Evolutionary conservation across 1,140 invertebrate species (phyloP).

Genomic region (Hydropsyche tenuis): DNA sequence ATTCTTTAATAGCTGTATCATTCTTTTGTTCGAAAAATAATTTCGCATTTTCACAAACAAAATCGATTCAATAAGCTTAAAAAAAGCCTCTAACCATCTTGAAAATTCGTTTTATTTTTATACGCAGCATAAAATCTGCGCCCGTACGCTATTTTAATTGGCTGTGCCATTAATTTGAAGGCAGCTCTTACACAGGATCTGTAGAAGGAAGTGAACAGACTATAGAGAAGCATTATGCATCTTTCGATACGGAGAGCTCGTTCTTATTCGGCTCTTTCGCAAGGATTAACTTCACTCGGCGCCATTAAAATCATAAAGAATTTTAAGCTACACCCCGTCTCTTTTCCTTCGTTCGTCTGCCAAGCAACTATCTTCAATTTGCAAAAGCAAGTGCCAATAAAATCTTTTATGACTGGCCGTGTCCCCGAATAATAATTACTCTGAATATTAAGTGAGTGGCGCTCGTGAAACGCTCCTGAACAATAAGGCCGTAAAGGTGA

Average conservation of each 20-base stretch:
- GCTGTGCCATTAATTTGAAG: slow-evolving; percentile 44
- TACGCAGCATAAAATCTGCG: slow-evolving; percentile 34
- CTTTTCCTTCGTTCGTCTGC: neutral
- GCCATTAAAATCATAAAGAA: slow-evolving; percentile 37
- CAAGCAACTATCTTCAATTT: slow-evolving; percentile 47
- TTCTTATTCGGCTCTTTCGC: slow-evolving; percentile 6
- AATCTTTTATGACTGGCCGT: slow-evolving; percentile 43
- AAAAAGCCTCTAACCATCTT: too few species aligned
- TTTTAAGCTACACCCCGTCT: slow-evolving; percentile 32
- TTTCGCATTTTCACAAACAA: neutral
- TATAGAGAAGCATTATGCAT: neutral
- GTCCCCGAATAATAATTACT: slow-evolving; percentile 48
- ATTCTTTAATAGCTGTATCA: neutral
- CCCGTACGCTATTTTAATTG: slow-evolving; percentile 39
- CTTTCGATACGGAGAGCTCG: neutral
- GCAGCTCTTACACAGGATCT: slow-evolving; percentile 19
- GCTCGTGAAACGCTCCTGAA: slow-evolving; percentile 2
- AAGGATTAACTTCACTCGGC: slow-evolving; percentile 9
- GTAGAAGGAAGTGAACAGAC: slow-evolving; percentile 7
- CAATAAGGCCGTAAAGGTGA: neutral
- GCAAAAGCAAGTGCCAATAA: slow-evolving; percentile 48
- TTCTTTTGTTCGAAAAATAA: neutral
- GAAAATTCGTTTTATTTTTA: slow-evolving; percentile 31
- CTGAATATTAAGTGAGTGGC: slow-evolving; percentile 33
- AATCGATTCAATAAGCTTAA: slow-evolving; percentile 3